Conservation (phyloP, 2,113 vertebrate genomes). For the Gymnarchus niloticus region DNA sequence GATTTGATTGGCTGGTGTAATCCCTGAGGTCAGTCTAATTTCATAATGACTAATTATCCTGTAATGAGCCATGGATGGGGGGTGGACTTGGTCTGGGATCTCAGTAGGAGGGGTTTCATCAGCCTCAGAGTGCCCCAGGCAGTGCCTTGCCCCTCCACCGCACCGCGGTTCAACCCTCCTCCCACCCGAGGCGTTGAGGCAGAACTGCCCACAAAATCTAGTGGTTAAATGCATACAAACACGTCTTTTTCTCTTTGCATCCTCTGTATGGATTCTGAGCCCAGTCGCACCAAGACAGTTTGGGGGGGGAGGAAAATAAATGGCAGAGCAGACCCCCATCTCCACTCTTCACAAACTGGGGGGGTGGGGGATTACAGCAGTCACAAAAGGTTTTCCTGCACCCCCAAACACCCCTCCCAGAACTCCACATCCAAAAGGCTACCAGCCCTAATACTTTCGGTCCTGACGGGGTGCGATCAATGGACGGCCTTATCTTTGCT, state of each 20-base stretch:
- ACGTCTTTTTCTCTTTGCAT: neutral
- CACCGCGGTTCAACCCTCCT: neutral
- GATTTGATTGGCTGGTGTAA: constrained; percentile 3
- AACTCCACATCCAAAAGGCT: neutral
- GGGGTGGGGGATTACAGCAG: constrained; percentile 23
- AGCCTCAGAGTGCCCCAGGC: neutral
- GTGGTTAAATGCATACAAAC: neutral
- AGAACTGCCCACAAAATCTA: neutral
- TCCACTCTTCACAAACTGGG: constrained; percentile 1
- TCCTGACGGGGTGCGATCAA: neutral
- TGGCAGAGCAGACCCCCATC: neutral
- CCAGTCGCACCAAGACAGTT: neutral
- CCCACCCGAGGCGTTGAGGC: neutral
- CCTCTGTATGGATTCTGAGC: constrained; percentile 5
- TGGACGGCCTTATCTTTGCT: neutral
- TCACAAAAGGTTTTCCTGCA: constrained; percentile 31
- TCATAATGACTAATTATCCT: constrained; percentile 20
- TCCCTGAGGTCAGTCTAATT: constrained; percentile 21
- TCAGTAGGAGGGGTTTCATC: neutral
- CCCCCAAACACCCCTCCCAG: neutral
- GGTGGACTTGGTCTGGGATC: neutral
- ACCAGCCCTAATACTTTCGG: neutral
- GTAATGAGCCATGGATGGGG: constrained; percentile 3
- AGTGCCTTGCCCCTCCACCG: neutral
- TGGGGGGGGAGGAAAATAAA: neutral